Evolutionary conservation across 2,113 vertebrate species (phyloP), one percentile per base, ranked within the genome.

Genomic region (Toxotes chatareus): DNA sequence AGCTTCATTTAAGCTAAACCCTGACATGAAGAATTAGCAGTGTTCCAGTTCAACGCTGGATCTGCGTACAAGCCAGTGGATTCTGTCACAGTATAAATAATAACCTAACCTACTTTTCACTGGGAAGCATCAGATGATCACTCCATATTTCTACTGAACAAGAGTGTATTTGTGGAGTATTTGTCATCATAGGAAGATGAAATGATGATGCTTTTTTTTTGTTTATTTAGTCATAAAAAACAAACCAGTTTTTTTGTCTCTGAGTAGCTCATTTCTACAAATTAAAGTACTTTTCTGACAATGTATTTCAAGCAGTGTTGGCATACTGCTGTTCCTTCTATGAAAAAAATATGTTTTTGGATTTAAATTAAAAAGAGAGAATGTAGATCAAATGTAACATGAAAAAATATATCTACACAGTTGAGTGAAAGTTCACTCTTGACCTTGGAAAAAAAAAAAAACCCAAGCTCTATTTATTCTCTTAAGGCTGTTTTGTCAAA

Each of bases 11-110:
- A 44, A 79, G 66, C 44, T 59, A 56, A 71, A 79, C 23, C 69
- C 77, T 63, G 82, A 80, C 74, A 76, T 85, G 73, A 68, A 56
- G 80, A 68, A 84, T 80, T 67, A 82, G 71, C 63, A 66, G 60
- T 9, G 65, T 74, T 79, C 47, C 73, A 76, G 57, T 68, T 56
- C 59, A 57, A 76, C 46, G 51, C 31, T 69, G 51, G 49, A 38
- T 84, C 69, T 71, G 60, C 82, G 57, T 75, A 1, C 44, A 86
- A 89, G 67, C 49, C 36, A 32, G 17, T 10, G 10, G 6, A 73
- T 84, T 67, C 36, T 49, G 38, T 74, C 69, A 40, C 21, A 64
- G 53, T 47, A 82, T 47, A 57, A 79, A 82, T 64, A 83, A 84
- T 44, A 73, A 77, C 36, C 62, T 82, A 65, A 79, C 79, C 81